Percentiles rank a stretch among this genome's conserved stretches.
phyloP scores from a whole-genome alignment of 2,113 vertebrate genomes.

The human region DNA sequence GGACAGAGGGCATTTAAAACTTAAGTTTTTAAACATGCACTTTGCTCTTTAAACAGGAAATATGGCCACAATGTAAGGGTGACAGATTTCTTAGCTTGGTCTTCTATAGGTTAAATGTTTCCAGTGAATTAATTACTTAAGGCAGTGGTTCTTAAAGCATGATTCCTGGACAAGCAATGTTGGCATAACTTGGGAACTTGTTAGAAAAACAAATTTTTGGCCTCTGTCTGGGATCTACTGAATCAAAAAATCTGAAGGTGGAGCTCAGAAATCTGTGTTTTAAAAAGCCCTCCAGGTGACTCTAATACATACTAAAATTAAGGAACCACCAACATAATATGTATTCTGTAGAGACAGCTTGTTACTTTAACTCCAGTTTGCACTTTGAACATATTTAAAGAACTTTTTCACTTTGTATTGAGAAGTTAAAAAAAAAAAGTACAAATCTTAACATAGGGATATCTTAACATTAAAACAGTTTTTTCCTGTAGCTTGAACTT shows the following conservation, averaged over 20 bases:
- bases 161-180: not conserved
- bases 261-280: not conserved
- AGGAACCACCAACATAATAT: not conserved
- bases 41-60: conserved; percentile 39
- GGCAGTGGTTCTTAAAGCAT: not conserved
- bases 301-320: not conserved
- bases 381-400: not conserved
- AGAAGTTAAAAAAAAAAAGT: not conserved
- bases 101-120: conserved; percentile 5
- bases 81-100: not conserved
- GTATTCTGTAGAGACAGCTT: not conserved
- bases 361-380: conserved; percentile 3
- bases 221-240: not conserved
- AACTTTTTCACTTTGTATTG: not conserved
- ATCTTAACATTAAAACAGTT: conserved; percentile 23
- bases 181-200: conserved; percentile 20
- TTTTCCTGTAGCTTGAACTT: conserved; percentile 28
- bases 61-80: not conserved
- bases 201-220: not conserved
- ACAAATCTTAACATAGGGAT: not conserved
- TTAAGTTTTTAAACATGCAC: conserved; percentile 5
- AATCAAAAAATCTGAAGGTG: not conserved
- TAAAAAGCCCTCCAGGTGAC: not conserved
- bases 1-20: not conserved
- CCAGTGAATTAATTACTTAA: not conserved